Evolutionary conservation across 2,113 vertebrate genomes (phyloP).

Genomic region (Ariopsis seemanni): DNA sequence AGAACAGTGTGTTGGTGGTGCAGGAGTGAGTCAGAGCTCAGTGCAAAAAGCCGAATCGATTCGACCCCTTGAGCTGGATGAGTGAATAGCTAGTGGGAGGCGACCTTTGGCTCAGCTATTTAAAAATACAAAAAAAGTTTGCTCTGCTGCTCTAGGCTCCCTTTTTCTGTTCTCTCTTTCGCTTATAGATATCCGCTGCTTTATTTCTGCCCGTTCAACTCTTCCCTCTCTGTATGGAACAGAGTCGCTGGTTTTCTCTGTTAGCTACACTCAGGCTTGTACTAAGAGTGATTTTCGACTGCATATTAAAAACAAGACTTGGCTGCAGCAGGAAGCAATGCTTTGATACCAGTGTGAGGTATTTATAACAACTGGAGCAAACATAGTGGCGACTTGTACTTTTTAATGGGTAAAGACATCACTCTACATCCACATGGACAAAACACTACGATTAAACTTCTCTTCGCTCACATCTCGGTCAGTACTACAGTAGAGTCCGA

Average conservation of each 20-base stretch:
- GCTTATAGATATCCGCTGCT: conserved; percentile 43
- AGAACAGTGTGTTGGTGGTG: conserved; percentile 52
- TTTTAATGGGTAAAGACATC: background rate
- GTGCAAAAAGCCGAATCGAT: conserved; percentile 49
- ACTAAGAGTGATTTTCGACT: background rate
- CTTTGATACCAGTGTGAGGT: background rate
- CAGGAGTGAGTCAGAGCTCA: conserved; percentile 54
- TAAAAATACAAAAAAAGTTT: conserved; percentile 50
- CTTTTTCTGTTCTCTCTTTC: conserved; percentile 43
- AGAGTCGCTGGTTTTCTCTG: conserved; percentile 47
- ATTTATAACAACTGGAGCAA: background rate
- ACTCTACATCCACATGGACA: background rate
- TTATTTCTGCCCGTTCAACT: conserved; percentile 38
- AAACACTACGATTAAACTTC: background rate
- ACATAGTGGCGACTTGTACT: background rate
- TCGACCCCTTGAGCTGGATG: conserved; percentile 50
- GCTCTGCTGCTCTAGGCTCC: conserved; percentile 44
- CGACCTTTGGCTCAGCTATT: conserved; percentile 58
- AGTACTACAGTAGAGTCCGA: background rate
- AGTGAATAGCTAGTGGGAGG: conserved; percentile 58
- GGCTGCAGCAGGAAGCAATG: background rate
- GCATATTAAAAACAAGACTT: background rate
- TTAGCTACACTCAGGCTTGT: conserved; percentile 62
- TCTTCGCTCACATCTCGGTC: background rate
- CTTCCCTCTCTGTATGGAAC: conserved; percentile 44